Conservation (phyloP, 30 jellyfish, hydroid and myxozoan genomes). For the Aurelia aurita complex sp. Pacific region DNA sequence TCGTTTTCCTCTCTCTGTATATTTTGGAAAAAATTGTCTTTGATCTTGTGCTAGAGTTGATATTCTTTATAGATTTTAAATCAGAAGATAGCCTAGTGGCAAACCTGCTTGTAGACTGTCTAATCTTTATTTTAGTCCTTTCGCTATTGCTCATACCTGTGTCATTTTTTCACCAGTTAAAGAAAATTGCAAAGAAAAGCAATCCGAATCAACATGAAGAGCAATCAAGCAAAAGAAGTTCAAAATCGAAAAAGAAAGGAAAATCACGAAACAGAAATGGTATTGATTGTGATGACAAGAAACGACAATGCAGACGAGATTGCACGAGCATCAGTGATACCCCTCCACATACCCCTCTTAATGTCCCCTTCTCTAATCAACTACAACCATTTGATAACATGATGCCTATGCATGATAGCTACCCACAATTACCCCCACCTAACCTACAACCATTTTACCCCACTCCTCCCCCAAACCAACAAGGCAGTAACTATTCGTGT, state of each 20-base stretch:
- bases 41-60: too few species aligned
- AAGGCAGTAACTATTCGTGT: conserved; percentile 14
- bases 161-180: conserved; percentile 29
- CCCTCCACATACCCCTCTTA: conserved; percentile 53
- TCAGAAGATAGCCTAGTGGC: too few species aligned
- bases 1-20: too few species aligned
- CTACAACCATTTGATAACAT: conserved; percentile 54
- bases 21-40: too few species aligned
- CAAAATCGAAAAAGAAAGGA: conserved; percentile 51
- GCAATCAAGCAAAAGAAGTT: conserved; percentile 11
- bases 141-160: not conserved
- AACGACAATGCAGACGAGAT: conserved; percentile 51
- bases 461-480: conserved; percentile 64
- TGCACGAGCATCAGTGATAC: conserved; percentile 53
- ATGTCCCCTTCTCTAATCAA: conserved; percentile 38
- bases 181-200: conserved; percentile 70
- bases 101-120: too few species aligned
- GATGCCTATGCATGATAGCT: conserved; percentile 42
- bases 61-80: too few species aligned
- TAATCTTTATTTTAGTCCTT: too few species aligned
- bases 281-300: conserved; percentile 44
- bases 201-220: conserved; percentile 54
- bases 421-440: conserved; percentile 72
- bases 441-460: conserved; percentile 73
- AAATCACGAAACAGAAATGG: conserved; percentile 33